Evolutionary conservation across 2,888 invertebrate genomes (phyloP), one percentile per base, ranked within the genome.

Genomic region (Andrena fulva): DNA sequence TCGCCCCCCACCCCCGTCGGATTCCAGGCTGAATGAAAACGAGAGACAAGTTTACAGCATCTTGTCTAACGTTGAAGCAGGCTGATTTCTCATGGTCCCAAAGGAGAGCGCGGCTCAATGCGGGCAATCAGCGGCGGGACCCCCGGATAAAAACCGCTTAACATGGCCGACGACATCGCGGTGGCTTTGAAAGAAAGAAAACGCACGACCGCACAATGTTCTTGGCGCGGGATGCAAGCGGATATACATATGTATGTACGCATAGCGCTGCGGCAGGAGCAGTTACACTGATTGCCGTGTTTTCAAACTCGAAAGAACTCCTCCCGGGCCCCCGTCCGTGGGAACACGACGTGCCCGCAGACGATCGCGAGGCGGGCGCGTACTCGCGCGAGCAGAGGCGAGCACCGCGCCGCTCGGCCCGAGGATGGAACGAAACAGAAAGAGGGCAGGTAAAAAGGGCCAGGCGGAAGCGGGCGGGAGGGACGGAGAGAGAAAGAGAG

Each of bases 241-340:
- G 60, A 85, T 77, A 77, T 76, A 80, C 63, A 86, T 87, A 86
- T 75, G 69, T 77, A 76, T 82, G 83, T 75, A 82, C 80, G 86
- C 80, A 80, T 87, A 90, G 89, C 89, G 90, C 87, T 85, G 90
- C 89, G 90, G 91, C 90, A 89, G 91, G 89, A 91, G 92, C 91
- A 91, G 92, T 93, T 93, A 92, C 91, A 90, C 92, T 92, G 93
- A 93, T 92, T 92, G 92, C 93, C 91, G 91, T 92, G 92, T 93
- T 92, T 91, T 92, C 92, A 91, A 91, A 91, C 90, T 92, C 91
- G 91, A 91, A 91, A 91, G 91, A 92, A 92, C 92, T 91, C 91
- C 92, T 92, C 91, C 91, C 88, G 91, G 54, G 85, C 76, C 86
- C 35, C 87, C 85, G 88, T 91, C 91, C 93, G 93, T 93, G 93